Percentiles rank a stretch among this genome's conserved stretches.
Conservation (phyloP, 2,797 vertebrate species). For the Xenopus petersii region DNA sequence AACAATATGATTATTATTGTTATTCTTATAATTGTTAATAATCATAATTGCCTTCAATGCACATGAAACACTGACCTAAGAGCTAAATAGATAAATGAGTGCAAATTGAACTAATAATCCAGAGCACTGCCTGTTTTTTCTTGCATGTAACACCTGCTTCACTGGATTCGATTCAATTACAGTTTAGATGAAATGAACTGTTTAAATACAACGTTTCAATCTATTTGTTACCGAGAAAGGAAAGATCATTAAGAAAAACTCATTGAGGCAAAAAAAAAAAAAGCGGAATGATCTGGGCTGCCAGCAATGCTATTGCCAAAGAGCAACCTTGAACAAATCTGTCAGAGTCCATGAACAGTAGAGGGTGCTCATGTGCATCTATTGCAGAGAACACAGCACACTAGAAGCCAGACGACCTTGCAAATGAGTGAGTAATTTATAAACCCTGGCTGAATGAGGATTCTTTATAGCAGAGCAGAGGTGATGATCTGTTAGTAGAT, state of each 20-base stretch:
- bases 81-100: constrained; percentile 30
- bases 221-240: constrained; percentile 55
- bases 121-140: constrained; percentile 23
- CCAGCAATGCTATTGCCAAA: constrained; percentile 45
- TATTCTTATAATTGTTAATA: background rate
- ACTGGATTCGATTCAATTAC: constrained; percentile 34
- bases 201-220: constrained; percentile 54
- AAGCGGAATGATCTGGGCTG: constrained; percentile 56
- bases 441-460: background rate
- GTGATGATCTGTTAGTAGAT: background rate
- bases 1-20: background rate
- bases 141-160: constrained; percentile 42
- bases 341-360: background rate
- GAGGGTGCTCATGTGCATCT: constrained; percentile 7
- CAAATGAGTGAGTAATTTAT: background rate
- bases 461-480: background rate
- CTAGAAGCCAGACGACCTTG: background rate
- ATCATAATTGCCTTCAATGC: constrained; percentile 2
- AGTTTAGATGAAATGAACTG: constrained; percentile 56
- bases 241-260: constrained; percentile 54
- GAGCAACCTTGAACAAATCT: constrained; percentile 12
- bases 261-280: constrained; percentile 51
- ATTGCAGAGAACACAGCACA: background rate
- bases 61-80: constrained; percentile 29
- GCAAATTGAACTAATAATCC: constrained; percentile 41